Evolutionary conservation across 2,888 invertebrate species (phyloP), one percentile per base, ranked within the genome.

Genomic region (Agrotis exclamationis): DNA sequence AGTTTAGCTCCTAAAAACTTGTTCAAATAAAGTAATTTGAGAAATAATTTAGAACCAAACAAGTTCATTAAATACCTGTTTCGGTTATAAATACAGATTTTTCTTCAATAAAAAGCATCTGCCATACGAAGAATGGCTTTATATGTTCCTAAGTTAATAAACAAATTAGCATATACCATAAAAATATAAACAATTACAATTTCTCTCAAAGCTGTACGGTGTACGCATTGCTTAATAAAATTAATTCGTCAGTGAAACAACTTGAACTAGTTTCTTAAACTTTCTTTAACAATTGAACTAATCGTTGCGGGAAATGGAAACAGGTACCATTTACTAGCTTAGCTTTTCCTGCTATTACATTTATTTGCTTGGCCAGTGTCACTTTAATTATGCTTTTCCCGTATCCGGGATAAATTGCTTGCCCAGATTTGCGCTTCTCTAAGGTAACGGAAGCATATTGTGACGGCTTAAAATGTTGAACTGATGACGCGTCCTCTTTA

Each of bases 251-350:
- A 53, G 68, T 68, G 68, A 70, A 80, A 74, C 59, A 53, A 24
- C 18, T n/a, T 70, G 62, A 18, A 56, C 84, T 57, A 70, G 70
- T 69, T 83, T 74, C 66, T 63, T 58, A 14, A 57, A 65, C 83
- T 83, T 83, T 83, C 83, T 81, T 67, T 28, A 72, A 78, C 67
- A 79, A 83, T 71, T 56, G 80, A 74, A 54, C 13, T 14, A 63
- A 64, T 53, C 2, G 20, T 14, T 59, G 11, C 54, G n/a, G 33
- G 59, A 62, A 66, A 50, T 48, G 11, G 4, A 24, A 59, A 47
- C 20, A 20, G 18, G 14, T 66, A 18, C 20, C 5, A 22, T 57
- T 20, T 0, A 20, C 5, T 5, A 20, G 18, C 13, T 44, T 5
- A 47, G 2, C 11, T 45, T 39, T 20, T 45, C 44, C 24, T 50